Evolutionary conservation across 2,113 vertebrate species (phyloP).

Genomic region (Argyrosomus japonicus): DNA sequence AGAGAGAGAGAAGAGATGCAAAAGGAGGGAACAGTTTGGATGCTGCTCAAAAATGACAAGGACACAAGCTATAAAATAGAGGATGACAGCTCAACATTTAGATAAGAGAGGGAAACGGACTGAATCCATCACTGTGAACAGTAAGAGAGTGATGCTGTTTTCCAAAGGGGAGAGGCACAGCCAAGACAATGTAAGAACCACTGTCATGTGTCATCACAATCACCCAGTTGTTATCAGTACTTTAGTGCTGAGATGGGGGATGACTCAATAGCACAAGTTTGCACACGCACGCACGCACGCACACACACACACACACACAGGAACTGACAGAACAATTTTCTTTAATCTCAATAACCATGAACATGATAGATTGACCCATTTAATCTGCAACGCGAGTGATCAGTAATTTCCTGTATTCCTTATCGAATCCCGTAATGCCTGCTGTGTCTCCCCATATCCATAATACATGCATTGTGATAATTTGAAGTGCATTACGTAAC

Average conservation of each 20-base stretch:
- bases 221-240: slow-evolving; percentile 70
- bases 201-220: slow-evolving; percentile 79
- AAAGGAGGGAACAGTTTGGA: not conserved
- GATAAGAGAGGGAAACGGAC: slow-evolving; percentile 28
- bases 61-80: slow-evolving; percentile 39
- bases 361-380: slow-evolving; percentile 66
- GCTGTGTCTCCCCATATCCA: slow-evolving; percentile 53
- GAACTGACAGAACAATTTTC: slow-evolving; percentile 51
- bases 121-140: slow-evolving; percentile 35
- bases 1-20: not conserved
- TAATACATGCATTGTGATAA: slow-evolving; percentile 72
- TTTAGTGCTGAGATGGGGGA: slow-evolving; percentile 60
- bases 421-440: slow-evolving; percentile 58
- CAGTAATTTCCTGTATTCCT: slow-evolving; percentile 51
- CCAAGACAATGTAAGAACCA: slow-evolving; percentile 61
- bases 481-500: slow-evolving; percentile 79
- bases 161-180: slow-evolving; percentile 42
- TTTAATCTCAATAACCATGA: slow-evolving; percentile 60
- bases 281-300: slow-evolving; percentile 23
- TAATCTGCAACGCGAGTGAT: slow-evolving; percentile 61
- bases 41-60: slow-evolving; percentile 38
- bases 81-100: slow-evolving; percentile 44
- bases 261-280: slow-evolving; percentile 65
- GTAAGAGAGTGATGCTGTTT: slow-evolving; percentile 48
- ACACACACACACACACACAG: slow-evolving; percentile 6